A percentile compares a stretch with the other conserved stretches of the same genome.
phyloP scores from a whole-genome alignment of 2,888 invertebrate genomes.

The Trachelus tabidus region DNA sequence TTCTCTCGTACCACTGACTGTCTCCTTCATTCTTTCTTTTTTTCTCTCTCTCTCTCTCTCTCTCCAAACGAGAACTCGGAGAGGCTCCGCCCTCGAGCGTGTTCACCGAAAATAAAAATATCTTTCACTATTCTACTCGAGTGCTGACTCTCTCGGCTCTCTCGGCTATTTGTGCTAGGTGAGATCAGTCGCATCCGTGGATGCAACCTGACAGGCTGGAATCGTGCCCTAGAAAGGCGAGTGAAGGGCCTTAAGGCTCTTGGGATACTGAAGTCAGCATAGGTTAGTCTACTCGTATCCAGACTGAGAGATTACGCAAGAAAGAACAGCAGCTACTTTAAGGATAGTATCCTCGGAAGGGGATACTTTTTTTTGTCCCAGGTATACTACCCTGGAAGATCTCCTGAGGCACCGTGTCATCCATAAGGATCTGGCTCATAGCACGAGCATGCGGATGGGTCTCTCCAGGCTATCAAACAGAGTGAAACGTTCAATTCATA shows the following conservation, averaged over 20 bases:
- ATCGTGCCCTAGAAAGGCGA: background rate
- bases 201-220: background rate
- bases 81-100: background rate
- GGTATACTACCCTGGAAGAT: background rate
- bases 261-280: background rate
- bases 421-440: background rate
- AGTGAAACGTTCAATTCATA: background rate
- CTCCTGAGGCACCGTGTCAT: too few species aligned
- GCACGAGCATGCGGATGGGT: background rate
- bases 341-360: background rate
- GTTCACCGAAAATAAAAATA: background rate
- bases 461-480: background rate
- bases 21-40: slow-evolving; percentile 3
- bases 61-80: too few species aligned
- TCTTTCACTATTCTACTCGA: background rate
- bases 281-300: background rate
- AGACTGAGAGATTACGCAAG: background rate
- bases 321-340: background rate
- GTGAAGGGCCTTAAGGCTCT: background rate
- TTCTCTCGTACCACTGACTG: background rate
- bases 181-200: background rate
- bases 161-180: background rate
- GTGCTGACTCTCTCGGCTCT: background rate
- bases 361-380: background rate
- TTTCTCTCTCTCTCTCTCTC: background rate